These are phyloP conservation scores for Oncorhynchus gorbuscha DNA, from an alignment of 2,113 vertebrate genomes.

Conservation along the genomic window DNA sequence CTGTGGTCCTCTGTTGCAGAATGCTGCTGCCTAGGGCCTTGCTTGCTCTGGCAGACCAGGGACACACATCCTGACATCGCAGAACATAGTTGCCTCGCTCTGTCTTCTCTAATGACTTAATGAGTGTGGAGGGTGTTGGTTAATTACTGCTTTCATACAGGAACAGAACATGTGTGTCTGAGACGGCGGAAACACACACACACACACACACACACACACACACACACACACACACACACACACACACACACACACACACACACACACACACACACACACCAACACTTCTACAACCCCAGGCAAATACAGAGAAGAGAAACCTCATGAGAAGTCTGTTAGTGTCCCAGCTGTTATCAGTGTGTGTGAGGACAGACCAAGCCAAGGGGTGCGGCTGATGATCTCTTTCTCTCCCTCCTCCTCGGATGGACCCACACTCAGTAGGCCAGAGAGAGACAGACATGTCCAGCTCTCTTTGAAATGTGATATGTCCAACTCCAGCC, in stretches of 20 bases:
- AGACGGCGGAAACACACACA: conserved; percentile 26
- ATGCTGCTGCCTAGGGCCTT: conserved; percentile 13
- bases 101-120: conserved; percentile 53
- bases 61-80: background rate
- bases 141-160: conserved; percentile 58
- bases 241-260: background rate
- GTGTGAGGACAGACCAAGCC: conserved; percentile 11
- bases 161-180: conserved; percentile 35
- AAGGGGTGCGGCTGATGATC: background rate
- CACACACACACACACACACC: conserved; percentile 4
- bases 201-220: background rate
- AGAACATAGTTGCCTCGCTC: background rate
- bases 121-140: conserved; percentile 50
- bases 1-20: conserved; percentile 6
- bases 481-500: background rate
- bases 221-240: conserved; percentile 6
- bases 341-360: conserved; percentile 22
- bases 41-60: conserved; percentile 16
- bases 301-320: background rate
- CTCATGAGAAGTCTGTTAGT: background rate
- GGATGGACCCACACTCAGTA: background rate
- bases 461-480: conserved; percentile 1
- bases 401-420: background rate
- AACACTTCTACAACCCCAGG: background rate
- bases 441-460: background rate